Base-by-base conservation (phyloP, 2,797 vertebrate genomes). In the Lerista edwardsae region DNA sequence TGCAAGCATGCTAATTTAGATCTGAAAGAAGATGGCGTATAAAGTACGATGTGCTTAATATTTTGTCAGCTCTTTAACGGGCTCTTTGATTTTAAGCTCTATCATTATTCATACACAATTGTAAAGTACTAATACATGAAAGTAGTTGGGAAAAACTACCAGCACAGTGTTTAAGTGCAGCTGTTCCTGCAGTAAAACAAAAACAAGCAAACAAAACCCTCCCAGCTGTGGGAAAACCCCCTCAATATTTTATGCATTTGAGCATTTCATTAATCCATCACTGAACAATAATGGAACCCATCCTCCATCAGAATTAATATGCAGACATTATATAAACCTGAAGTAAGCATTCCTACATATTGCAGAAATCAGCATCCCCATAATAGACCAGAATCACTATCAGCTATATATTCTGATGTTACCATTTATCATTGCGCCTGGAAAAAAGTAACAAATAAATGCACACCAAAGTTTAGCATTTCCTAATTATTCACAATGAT, bases 281-380 rank as follows among this genome's bases (percentile, higher is more conserved):
- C 21, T 9, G 39, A 65, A 68, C 11, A 41, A 15, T 34, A 72
- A 64, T 25, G 27, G 61, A 61, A 15, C 17, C 17, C 41, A 83
- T 87, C 59, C 23, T 17, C 23, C 36, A 65, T 41, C 41, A 3
- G 57, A 79, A 41, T 59, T 21, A 84, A 80, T 25, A 80, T 0
- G 55, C 11, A 4, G 34, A 69, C 2, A 25, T 31, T 0, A 2
- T 1, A 34, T 64, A 29, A 79, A 80, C 78, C 78, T 61, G 67
- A 88, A 12, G 23, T n/a, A 84, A 89, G 84, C 14, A 11, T 71
- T 61, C 75, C 79, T 14, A 34, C 27, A 31, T 73, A 82, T 41
- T 80, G 36, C 21, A 29, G 51, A 81, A 81, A 61, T 44, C n/a
- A 79, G 4, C 27, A 81, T 81, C 41, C 27, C 67, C 27, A 29